Percentiles rank a stretch among this genome's conserved stretches.
Conservation (phyloP, 2,797 vertebrate genomes). For the Agapornis canus region DNA sequence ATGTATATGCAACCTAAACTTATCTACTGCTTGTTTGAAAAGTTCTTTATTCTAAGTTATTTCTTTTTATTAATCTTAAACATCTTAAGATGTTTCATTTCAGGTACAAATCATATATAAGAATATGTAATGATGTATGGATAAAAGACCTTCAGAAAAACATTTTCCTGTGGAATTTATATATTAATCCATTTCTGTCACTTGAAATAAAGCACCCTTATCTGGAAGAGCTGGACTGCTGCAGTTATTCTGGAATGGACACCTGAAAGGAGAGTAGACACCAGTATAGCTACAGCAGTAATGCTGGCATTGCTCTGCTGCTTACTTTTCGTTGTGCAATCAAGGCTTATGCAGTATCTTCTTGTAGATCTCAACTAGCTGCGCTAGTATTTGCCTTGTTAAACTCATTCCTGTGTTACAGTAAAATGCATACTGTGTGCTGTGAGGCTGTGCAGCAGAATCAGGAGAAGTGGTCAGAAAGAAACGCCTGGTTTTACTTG, state of each 20-base stretch:
- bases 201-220: constrained; percentile 42
- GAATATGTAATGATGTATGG: background rate
- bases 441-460: background rate
- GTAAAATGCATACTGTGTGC: background rate
- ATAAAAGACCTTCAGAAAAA: background rate
- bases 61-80: constrained; percentile 43
- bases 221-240: background rate
- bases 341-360: background rate
- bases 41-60: constrained; percentile 50
- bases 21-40: background rate
- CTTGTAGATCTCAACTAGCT: background rate
- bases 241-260: background rate
- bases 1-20: background rate
- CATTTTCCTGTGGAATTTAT: background rate
- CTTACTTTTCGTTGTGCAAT: background rate
- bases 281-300: background rate
- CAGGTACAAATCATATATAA: background rate
- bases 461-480: background rate
- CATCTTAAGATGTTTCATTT: background rate
- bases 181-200: background rate
- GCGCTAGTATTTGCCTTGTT: background rate
- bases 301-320: background rate
- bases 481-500: background rate
- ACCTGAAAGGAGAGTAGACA: background rate
- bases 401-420: background rate